Percentiles rank a stretch among this genome's conserved stretches.
Evolutionary conservation across 1,140 invertebrate species (phyloP).

Genomic region (Diorhabda carinulata): DNA sequence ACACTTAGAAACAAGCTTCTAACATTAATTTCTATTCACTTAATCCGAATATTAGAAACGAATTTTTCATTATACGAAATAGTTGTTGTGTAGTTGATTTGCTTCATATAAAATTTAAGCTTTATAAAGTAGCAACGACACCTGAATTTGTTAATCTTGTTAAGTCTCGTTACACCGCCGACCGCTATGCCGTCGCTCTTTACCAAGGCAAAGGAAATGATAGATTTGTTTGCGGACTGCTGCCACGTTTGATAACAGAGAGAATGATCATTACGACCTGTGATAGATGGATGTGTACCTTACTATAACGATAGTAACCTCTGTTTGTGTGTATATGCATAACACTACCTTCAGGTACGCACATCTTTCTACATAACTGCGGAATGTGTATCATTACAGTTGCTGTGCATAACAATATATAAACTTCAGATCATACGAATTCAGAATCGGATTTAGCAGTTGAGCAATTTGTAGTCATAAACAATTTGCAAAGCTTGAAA

Average conservation of each 20-base stretch:
- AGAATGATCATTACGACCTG: background rate
- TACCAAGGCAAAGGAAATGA: background rate
- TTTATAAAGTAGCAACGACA: background rate
- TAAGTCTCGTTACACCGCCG: background rate
- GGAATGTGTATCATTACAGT: too few relatives aligned
- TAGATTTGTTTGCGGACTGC: conserved; percentile 1
- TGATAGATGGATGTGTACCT: conserved; percentile 2
- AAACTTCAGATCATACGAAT: too few relatives aligned
- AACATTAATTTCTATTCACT: too few relatives aligned
- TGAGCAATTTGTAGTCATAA: too few relatives aligned
- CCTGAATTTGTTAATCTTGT: background rate
- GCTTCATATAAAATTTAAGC: too few relatives aligned
- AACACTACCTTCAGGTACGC: background rate
- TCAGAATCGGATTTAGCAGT: too few relatives aligned
- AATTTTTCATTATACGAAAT: too few relatives aligned
- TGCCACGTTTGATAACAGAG: background rate
- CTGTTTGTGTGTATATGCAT: background rate
- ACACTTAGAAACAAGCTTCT: too few relatives aligned
- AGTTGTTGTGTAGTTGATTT: too few relatives aligned
- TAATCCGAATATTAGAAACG: too few relatives aligned
- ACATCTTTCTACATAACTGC: background rate
- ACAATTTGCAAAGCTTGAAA: too few relatives aligned
- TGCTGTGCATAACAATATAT: too few relatives aligned
- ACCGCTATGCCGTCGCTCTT: background rate
- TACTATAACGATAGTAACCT: background rate